Evolutionary conservation across 2,888 invertebrate species (phyloP), one percentile per base, ranked within the genome.

Genomic region (Eupithecia exiguata): DNA sequence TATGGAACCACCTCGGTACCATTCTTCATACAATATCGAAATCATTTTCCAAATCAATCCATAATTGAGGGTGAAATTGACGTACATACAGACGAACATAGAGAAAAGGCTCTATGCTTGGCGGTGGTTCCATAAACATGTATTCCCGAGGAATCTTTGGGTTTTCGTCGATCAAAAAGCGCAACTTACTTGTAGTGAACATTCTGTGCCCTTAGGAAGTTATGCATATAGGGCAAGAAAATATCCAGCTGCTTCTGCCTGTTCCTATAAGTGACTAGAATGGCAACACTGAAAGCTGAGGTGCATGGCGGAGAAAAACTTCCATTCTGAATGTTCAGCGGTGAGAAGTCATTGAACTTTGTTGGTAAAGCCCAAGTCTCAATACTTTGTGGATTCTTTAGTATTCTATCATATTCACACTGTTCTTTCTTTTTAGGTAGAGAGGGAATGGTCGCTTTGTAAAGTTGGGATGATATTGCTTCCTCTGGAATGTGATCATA

Each of bases 161-260:
- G n/a, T n/a, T n/a, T n/a, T n/a, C n/a, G n/a, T n/a, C n/a, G n/a
- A n/a, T n/a, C n/a, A n/a, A 30, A 35, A 62, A 62, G 7, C 5
- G 0, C 62, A 62, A 88, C 91, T 89, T 78, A 94, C 94, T 90
- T 92, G 89, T 99, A 99, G 87, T 98, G 97, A 49, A 99, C 95
- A 81, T 96, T 95, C 88, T 99, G 99, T 74, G 95, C 95, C 80
- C 97, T 97, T 75, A 99, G 92, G 89, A 97, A 98, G 68, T 96
- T 96, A 89, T 99, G 98, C 92, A 99, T 97, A 83, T 98, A 97
- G 71, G 96, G 96, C 76, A 98, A 92, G 87, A 98, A 98, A 75
- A 96, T 92, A 68, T 96, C 95, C 21, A 99, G 90, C 83, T 99
- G 98, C 5, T 95, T 91, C 80, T 96, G 95, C 65, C 99, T 95